A percentile compares a stretch with the other conserved stretches of the same genome.
Evolutionary conservation across 2,113 vertebrate species (phyloP).

Genomic region (Amia ocellicauda): DNA sequence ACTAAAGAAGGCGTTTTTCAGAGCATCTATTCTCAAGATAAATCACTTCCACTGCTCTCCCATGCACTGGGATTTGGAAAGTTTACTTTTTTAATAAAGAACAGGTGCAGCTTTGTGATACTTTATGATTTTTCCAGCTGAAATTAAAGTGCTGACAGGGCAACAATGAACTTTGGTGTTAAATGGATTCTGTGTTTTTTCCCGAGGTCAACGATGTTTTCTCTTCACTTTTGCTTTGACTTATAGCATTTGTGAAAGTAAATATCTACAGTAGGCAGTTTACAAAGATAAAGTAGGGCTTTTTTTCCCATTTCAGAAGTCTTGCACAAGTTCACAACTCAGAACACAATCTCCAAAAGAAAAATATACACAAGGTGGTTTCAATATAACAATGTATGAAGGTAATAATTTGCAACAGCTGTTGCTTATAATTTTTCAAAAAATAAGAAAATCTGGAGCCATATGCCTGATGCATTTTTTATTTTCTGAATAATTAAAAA

Average conservation of each 20-base stretch:
- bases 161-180: slow-evolving; percentile 19
- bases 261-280: neutral
- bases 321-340: neutral
- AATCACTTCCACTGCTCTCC: slow-evolving; percentile 19
- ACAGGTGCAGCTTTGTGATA: slow-evolving; percentile 25
- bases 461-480: no score
- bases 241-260: neutral
- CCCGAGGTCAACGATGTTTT: neutral
- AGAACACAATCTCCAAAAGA: neutral
- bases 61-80: slow-evolving; percentile 17
- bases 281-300: neutral
- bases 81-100: slow-evolving; percentile 36
- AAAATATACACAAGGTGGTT: slow-evolving; percentile 9
- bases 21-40: slow-evolving; percentile 26
- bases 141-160: slow-evolving; percentile 25
- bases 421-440: slow-evolving; percentile 2
- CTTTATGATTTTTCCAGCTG: slow-evolving; percentile 25
- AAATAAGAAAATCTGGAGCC: no score
- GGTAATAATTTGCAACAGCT: slow-evolving; percentile 11
- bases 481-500: neutral
- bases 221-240: slow-evolving; percentile 1
- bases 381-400: slow-evolving; percentile 14
- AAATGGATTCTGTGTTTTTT: slow-evolving; percentile 22
- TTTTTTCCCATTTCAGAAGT: slow-evolving; percentile 1
- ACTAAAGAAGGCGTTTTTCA: slow-evolving; percentile 7